Conservation (phyloP, 2,797 vertebrate genomes). For the Myripristis jacobus region DNA sequence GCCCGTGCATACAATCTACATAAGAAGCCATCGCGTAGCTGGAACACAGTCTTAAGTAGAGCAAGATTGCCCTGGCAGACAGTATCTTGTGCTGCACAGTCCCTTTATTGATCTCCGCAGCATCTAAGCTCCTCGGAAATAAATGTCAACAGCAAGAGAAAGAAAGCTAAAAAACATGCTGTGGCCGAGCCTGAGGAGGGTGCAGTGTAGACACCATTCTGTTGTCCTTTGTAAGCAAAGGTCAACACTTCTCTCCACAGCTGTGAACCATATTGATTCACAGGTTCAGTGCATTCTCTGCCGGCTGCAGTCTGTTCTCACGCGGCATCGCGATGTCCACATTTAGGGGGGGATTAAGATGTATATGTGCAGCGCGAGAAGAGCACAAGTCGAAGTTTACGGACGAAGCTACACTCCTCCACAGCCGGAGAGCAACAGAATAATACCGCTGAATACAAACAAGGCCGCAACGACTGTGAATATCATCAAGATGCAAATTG, state of each 20-base stretch:
- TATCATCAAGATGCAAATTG: not conserved
- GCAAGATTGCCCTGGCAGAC: conserved; percentile 14
- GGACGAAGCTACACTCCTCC: not conserved
- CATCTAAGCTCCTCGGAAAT: conserved; percentile 42
- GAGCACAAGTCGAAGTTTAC: not conserved
- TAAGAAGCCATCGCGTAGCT: conserved; percentile 7
- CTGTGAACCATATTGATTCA: conserved; percentile 62
- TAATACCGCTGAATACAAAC: not conserved
- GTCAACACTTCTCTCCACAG: conserved; percentile 64
- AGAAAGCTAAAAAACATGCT: conserved; percentile 40
- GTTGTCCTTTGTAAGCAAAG: conserved; percentile 69
- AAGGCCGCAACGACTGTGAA: not conserved
- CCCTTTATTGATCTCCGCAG: conserved; percentile 20
- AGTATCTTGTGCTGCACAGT: conserved; percentile 14
- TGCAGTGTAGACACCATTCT: conserved; percentile 39
- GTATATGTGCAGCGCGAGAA: not conserved
- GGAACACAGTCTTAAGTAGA: conserved; percentile 3
- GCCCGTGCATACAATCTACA: conserved; percentile 17
- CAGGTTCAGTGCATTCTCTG: conserved; percentile 41
- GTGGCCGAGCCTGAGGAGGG: conserved; percentile 43
- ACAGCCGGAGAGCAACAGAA: not conserved
- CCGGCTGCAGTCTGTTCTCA: conserved; percentile 37
- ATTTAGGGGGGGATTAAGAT: conserved; percentile 45
- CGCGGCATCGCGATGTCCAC: conserved; percentile 37
- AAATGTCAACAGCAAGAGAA: conserved; percentile 59